Base-by-base conservation (phyloP, 2,113 vertebrate species). In the Coptodon bakossiorum region DNA sequence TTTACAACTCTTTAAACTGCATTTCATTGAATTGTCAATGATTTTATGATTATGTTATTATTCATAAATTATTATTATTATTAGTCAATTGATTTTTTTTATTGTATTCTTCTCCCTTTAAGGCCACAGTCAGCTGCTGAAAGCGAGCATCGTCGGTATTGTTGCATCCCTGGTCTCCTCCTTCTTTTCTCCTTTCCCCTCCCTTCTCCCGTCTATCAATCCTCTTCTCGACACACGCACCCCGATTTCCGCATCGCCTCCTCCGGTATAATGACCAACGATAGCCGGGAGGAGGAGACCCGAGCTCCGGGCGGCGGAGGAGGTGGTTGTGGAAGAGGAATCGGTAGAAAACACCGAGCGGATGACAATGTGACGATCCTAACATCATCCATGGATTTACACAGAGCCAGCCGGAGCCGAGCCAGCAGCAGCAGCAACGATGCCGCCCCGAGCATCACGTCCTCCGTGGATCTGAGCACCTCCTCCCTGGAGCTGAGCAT, bases 401-500 rank as follows among this genome's bases (percentile, higher is more conserved):
- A 89, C 50, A 59, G 93, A 86, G 90, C 45, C 80, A 14, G 86
- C 71, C 90, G 95, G 73, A 93, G 94, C 88, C 89, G 95, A 12
- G 91, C 92, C 80, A 91, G 93, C 86, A 94, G 92, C 90, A 80
- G 86, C 84, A 85, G 31, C 78, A 85, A 38, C 63, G 91, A 93
- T 3, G 87, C 88, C 88, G 94, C 85, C 82, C 86, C 54, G 38
- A 91, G 89, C 89, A 81, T 96, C 81, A 91, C 96, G 5, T 96
- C 95, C 82, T 96, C 95, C 29, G 80, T 96, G 92, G 97, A 96
- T 38, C 86, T 97, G 86, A 97, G 96, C 81, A 73, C 84, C 68
- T 95, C 97, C 86, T 97, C 97, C 59, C 94, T 98, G 95, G 98
- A 99, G 93, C 97, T 97, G 34, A 98, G 97, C 90, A 97, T 99